A percentile compares a stretch with the other conserved stretches of the same genome.
Conservation (phyloP, 2,888 invertebrate species). For the Steromphala cineraria region DNA sequence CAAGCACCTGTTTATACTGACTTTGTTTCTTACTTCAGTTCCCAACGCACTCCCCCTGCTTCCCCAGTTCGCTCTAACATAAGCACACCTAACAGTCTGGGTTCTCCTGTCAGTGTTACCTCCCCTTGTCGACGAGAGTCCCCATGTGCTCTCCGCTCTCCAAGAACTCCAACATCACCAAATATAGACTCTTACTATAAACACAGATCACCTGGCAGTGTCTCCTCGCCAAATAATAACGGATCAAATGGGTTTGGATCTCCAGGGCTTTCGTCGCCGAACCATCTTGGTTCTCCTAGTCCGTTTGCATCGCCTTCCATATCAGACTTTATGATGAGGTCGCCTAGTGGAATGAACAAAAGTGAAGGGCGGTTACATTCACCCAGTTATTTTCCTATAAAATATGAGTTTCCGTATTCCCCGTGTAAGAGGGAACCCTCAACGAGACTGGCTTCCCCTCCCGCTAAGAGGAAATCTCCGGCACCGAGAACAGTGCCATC, state of each 20-base stretch:
- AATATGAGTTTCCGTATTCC: background rate
- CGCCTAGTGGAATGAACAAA: too few relatives aligned
- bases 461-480: background rate
- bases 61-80: constrained; percentile 7
- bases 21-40: background rate
- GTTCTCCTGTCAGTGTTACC: background rate
- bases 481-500: background rate
- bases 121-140: background rate
- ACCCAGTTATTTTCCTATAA: background rate
- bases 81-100: constrained; percentile 8
- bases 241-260: background rate
- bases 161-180: background rate
- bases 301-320: too few relatives aligned
- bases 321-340: too few relatives aligned
- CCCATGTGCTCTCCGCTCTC: background rate
- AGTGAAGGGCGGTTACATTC: background rate
- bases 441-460: background rate
- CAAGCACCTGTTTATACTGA: background rate
- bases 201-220: background rate
- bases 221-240: background rate
- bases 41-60: background rate
- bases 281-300: background rate
- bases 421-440: background rate
- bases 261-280: background rate
- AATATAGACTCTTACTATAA: background rate